These are phyloP conservation scores for Bombyx mori DNA, from an alignment of 1,140 invertebrate genomes.

Conservation along the genomic window DNA sequence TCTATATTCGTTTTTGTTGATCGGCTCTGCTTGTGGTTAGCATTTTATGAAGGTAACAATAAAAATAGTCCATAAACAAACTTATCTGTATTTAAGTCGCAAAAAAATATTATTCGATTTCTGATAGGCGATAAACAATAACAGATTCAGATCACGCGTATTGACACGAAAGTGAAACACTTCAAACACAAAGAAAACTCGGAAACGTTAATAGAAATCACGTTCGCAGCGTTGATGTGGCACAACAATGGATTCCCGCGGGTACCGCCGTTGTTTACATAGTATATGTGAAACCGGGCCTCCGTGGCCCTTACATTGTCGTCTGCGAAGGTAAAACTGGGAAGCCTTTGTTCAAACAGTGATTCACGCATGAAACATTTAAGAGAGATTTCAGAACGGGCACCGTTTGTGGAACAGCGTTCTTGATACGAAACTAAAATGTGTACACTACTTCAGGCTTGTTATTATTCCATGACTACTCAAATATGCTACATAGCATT, in stretches of 20 bases:
- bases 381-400: neutral
- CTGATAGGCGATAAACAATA: too few relatives aligned
- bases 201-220: slow-evolving; percentile 30
- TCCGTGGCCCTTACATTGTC: slow-evolving; percentile 13
- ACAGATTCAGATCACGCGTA: slow-evolving; percentile 11
- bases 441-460: too few relatives aligned
- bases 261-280: slow-evolving; percentile 10
- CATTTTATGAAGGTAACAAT: too few relatives aligned
- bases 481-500: too few relatives aligned
- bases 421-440: too few relatives aligned
- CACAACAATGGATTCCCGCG: slow-evolving; percentile 26
- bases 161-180: slow-evolving; percentile 12
- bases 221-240: slow-evolving; percentile 13
- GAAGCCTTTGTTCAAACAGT: slow-evolving; percentile 12
- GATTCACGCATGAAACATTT: slow-evolving; percentile 6
- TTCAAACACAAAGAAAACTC: slow-evolving; percentile 17
- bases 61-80: too few relatives aligned
- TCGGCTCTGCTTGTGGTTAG: too few relatives aligned
- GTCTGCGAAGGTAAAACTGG: slow-evolving; percentile 19
- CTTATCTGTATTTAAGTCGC: too few relatives aligned
- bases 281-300: slow-evolving; percentile 5
- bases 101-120: too few relatives aligned
- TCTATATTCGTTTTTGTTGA: too few relatives aligned
- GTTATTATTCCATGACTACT: too few relatives aligned
- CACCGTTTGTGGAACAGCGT: too few relatives aligned